phyloP scores from a whole-genome alignment of 2,888 invertebrate species.

The Frankliniella fusca region DNA sequence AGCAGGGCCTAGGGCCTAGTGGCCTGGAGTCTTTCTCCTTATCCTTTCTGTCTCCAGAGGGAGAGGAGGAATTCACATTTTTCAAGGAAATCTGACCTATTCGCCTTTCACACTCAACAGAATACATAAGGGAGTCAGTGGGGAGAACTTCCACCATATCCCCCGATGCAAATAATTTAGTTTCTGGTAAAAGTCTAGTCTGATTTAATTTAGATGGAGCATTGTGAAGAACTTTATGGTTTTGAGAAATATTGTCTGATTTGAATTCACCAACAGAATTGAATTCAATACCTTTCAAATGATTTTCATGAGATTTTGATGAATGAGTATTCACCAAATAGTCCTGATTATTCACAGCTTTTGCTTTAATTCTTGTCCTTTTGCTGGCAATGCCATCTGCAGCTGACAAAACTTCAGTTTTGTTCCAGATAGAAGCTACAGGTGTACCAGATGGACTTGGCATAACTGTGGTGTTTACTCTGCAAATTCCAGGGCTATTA shows the following conservation, averaged over 20 bases:
- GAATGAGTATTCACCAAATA: neutral
- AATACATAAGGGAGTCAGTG: neutral
- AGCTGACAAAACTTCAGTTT: neutral
- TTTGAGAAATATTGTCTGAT: neutral
- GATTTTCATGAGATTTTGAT: neutral
- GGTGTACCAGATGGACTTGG: neutral
- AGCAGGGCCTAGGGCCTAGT: conserved; percentile 67
- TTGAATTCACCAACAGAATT: neutral
- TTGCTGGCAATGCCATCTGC: neutral
- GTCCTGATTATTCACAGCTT: neutral
- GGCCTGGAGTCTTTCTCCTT: conserved; percentile 8
- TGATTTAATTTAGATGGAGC: neutral
- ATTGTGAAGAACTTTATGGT: neutral
- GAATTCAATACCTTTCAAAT: neutral
- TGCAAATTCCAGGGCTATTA: neutral
- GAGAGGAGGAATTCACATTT: neutral
- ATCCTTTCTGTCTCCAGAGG: neutral
- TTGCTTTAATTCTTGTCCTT: neutral
- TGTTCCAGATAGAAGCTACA: neutral
- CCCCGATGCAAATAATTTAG: neutral
- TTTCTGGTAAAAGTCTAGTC: neutral
- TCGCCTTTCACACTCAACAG: neutral
- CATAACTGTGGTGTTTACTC: neutral
- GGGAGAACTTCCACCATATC: neutral
- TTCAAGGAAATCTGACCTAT: neutral